Conservation (phyloP, 92 coral and sea anemone genomes). For the Porites lobata region DNA sequence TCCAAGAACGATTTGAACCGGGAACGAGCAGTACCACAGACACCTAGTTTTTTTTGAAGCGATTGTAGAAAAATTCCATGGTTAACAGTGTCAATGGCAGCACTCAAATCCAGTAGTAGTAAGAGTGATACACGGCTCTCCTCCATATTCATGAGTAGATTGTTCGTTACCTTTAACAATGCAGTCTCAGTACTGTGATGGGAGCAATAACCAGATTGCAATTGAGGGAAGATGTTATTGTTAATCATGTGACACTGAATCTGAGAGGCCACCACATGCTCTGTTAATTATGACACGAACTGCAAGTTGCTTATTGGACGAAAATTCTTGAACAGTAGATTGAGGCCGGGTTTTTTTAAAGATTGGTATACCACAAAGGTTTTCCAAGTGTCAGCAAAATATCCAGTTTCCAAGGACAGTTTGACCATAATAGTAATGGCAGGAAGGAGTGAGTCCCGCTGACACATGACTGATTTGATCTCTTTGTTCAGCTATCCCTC, state of each 20-base stretch:
- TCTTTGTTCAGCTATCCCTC: no score
- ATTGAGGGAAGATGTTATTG: neutral
- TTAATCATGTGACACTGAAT: neutral
- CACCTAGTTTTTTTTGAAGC: neutral
- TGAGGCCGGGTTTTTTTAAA: constrained; percentile 20
- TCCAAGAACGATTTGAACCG: constrained; percentile 49
- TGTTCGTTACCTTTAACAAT: constrained; percentile 24
- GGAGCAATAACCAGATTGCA: constrained; percentile 23
- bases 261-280: constrained; percentile 9
- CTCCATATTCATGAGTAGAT: constrained; percentile 32
- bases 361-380: no score
- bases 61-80: no score
- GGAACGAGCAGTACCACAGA: neutral
- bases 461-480: no score
- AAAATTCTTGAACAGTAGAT: constrained; percentile 4
- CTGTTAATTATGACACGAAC: constrained; percentile 27
- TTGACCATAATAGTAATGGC: no score
- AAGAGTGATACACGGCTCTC: constrained; percentile 8
- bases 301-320: constrained; percentile 45
- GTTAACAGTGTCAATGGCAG: neutral
- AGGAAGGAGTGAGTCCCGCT: no score
- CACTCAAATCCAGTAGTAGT: neutral
- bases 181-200: constrained; percentile 38
- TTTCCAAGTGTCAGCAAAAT: no score
- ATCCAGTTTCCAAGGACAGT: no score